Evolutionary conservation across 1,140 invertebrate species (phyloP).

Genomic region (Telenomus remus): DNA sequence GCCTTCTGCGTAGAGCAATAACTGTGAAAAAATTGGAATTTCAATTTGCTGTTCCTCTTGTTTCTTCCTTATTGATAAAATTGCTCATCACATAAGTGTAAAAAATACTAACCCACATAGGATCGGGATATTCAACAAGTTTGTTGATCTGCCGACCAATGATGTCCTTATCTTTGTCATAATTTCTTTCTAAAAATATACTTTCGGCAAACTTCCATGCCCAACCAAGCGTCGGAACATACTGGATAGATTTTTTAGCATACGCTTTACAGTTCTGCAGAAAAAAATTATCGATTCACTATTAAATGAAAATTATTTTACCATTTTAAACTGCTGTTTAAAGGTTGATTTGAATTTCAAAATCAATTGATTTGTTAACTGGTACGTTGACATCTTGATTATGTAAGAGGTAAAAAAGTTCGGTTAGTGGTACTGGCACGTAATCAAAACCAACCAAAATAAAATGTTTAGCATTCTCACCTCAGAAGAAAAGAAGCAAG

Average conservation of each 20-base stretch:
- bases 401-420: constrained; percentile 24
- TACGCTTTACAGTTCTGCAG: constrained; percentile 95
- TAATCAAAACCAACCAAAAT: constrained; percentile 40
- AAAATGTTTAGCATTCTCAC: constrained; percentile 27
- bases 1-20: constrained; percentile 95
- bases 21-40: constrained; percentile 72
- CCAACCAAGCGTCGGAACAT: constrained; percentile 96
- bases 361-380: constrained; percentile 27
- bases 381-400: constrained; percentile 26
- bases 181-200: constrained; percentile 93
- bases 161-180: constrained; percentile 90
- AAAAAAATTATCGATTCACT: constrained; percentile 26
- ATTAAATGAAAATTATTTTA: neutral
- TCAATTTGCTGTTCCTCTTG: too few relatives aligned
- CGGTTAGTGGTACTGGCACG: constrained; percentile 21
- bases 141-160: constrained; percentile 88
- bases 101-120: constrained; percentile 84
- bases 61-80: too few relatives aligned
- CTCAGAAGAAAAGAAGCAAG: too few relatives aligned
- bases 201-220: constrained; percentile 95
- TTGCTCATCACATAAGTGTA: too few relatives aligned
- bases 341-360: constrained; percentile 8
- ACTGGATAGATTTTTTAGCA: constrained; percentile 93
- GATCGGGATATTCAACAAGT: constrained; percentile 90
- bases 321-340: neutral